A percentile compares a stretch with the other conserved stretches of the same genome.
Evolutionary conservation across 2,888 invertebrate species (phyloP).

Genomic region (Epistrophella euchroma): DNA sequence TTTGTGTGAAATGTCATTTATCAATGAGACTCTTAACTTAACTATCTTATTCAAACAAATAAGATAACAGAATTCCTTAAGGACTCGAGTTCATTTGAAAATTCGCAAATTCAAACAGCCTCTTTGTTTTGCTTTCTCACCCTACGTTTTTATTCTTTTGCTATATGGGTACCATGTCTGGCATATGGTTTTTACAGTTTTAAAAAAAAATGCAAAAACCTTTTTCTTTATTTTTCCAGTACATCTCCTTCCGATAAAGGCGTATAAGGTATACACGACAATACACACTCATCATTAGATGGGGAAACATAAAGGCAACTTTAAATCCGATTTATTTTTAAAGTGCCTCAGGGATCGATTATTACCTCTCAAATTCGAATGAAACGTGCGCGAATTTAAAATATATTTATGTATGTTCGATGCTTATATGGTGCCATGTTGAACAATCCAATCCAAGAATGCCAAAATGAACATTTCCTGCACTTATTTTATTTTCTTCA

Average conservation of each 20-base stretch:
- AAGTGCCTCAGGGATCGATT: conserved; percentile 84
- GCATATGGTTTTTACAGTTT: conserved; percentile 68
- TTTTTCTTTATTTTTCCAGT: conserved; percentile 69
- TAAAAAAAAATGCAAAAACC: conserved; percentile 55
- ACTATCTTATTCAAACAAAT: conserved; percentile 66
- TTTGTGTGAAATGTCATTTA: conserved; percentile 55
- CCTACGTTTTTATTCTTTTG: neutral
- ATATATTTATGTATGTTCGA: conserved; percentile 64
- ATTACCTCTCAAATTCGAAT: conserved; percentile 84
- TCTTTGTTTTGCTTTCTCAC: conserved; percentile 10
- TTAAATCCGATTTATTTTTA: conserved; percentile 83
- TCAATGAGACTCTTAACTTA: conserved; percentile 27
- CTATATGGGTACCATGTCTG: conserved; percentile 24
- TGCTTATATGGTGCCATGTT: conserved; percentile 32
- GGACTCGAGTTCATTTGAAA: conserved; percentile 50
- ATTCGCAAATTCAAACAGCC: conserved; percentile 42
- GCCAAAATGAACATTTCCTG: conserved; percentile 4
- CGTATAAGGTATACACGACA: neutral
- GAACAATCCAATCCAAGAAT: conserved; percentile 46
- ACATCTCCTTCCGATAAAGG: conserved; percentile 69
- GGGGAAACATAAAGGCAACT: conserved; percentile 76
- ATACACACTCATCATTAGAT: conserved; percentile 15
- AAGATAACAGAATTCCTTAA: conserved; percentile 69
- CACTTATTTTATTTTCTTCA: conserved; percentile 43
- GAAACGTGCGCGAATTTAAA: conserved; percentile 82